Percentiles rank a stretch among this genome's conserved stretches.
These are phyloP conservation scores for Delphinus delphis DNA, from an alignment of 2,113 vertebrate genomes.

Conservation along the genomic window DNA sequence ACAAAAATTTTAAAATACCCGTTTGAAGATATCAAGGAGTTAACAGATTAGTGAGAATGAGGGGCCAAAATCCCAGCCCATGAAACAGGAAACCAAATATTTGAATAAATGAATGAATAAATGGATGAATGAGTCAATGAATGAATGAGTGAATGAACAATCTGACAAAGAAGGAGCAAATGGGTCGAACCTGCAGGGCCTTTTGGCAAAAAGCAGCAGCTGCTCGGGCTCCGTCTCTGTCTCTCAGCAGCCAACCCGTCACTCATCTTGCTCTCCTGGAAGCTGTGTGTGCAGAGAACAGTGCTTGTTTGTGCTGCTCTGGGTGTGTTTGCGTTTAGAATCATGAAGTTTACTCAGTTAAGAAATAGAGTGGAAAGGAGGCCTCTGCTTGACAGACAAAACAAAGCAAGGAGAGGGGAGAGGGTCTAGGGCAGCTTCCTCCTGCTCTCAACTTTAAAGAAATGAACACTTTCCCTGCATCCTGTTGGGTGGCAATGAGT, in stretches of 20 bases:
- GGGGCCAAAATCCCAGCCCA: not conserved
- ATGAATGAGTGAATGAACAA: rapidly evolving
- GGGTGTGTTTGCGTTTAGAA: not conserved
- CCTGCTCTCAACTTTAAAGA: not conserved
- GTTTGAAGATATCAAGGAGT: not conserved
- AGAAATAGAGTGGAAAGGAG: not conserved
- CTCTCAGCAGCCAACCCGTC: not conserved
- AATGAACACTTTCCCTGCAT: rapidly evolving
- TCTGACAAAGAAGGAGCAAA: not conserved
- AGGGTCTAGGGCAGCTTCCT: rapidly evolving
- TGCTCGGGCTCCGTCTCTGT: rapidly evolving
- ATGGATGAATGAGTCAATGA: not conserved
- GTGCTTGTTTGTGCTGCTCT: not conserved
- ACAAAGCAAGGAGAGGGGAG: not conserved
- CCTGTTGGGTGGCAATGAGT: rapidly evolving
- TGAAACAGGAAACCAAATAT: not conserved
- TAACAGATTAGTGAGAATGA: not conserved
- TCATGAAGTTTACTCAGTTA: not conserved
- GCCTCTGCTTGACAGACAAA: not conserved
- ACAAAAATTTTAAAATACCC: not conserved
- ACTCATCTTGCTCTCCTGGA: rapidly evolving
- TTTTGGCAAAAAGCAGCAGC: rapidly evolving
- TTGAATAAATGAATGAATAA: not conserved
- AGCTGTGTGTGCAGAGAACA: rapidly evolving
- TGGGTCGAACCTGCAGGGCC: rapidly evolving